A percentile compares a stretch with the other conserved stretches of the same genome.
phyloP scores from a whole-genome alignment of 2,113 vertebrate genomes.

The Leptosomus discolor region DNA sequence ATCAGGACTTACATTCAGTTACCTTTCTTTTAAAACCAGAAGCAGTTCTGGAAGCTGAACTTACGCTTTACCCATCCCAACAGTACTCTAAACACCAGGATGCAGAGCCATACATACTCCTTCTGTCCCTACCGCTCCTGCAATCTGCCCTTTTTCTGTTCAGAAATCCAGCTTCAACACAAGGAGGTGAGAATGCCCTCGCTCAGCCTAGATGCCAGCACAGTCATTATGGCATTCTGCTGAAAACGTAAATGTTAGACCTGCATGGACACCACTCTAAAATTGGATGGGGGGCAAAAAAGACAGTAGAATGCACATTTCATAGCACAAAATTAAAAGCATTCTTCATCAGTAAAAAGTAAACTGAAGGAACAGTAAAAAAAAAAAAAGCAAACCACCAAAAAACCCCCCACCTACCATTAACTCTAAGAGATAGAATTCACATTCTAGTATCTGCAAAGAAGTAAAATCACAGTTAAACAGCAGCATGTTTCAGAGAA shows the following conservation, averaged over 20 bases:
- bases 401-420: conserved; percentile 82
- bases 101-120: background rate
- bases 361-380: background rate
- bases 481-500: background rate
- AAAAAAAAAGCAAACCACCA: background rate
- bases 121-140: background rate
- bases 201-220: background rate
- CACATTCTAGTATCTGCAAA: conserved; percentile 95
- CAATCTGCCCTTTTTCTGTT: background rate
- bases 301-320: background rate
- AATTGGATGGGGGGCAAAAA: no score
- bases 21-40: background rate
- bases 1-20: background rate
- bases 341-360: background rate
- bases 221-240: background rate
- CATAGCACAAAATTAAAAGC: background rate
- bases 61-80: background rate
- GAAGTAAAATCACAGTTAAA: conserved; percentile 27
- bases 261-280: background rate
- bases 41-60: background rate
- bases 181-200: background rate
- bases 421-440: conserved; percentile 98
- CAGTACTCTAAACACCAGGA: background rate
- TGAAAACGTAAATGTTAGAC: background rate
- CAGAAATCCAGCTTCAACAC: background rate